Conservation (phyloP, 2,888 invertebrate genomes). For the Megamerina dolium region DNA sequence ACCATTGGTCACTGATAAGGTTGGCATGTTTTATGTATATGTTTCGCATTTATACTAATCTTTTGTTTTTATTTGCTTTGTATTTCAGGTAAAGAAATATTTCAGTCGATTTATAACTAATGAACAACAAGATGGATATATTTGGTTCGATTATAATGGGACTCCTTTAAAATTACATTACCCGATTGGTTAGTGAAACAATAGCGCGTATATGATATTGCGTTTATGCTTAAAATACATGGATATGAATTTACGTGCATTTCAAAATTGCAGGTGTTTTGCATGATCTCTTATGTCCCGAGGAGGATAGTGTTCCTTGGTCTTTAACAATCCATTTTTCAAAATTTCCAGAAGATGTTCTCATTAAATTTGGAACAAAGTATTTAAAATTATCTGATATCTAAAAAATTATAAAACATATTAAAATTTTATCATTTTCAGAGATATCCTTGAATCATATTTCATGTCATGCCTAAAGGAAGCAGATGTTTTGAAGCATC, state of each 20-base stretch:
- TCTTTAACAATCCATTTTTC: slow-evolving; percentile 88
- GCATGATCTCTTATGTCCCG: slow-evolving; percentile 70
- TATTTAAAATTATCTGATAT: slow-evolving; percentile 42
- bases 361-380: slow-evolving; percentile 84
- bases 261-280: slow-evolving; percentile 63
- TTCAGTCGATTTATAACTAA: slow-evolving; percentile 76
- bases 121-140: slow-evolving; percentile 76
- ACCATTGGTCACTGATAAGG: slow-evolving; percentile 89
- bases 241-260: slow-evolving; percentile 2
- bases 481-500: slow-evolving; percentile 95
- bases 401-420: neutral
- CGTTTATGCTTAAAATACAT: too few species aligned
- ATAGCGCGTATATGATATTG: too few species aligned
- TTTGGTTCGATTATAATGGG: slow-evolving; percentile 93
- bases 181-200: slow-evolving; percentile 54
- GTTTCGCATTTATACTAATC: neutral
- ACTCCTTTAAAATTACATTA: slow-evolving; percentile 86
- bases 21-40: slow-evolving; percentile 1
- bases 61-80: neutral
- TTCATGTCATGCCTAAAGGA: slow-evolving; percentile 96
- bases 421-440: slow-evolving; percentile 45
- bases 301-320: slow-evolving; percentile 83
- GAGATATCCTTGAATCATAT: slow-evolving; percentile 87
- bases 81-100: slow-evolving; percentile 73
- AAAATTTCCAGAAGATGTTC: slow-evolving; percentile 83